Base-by-base conservation (phyloP, 2,888 invertebrate genomes). In the Cryptus armator region DNA sequence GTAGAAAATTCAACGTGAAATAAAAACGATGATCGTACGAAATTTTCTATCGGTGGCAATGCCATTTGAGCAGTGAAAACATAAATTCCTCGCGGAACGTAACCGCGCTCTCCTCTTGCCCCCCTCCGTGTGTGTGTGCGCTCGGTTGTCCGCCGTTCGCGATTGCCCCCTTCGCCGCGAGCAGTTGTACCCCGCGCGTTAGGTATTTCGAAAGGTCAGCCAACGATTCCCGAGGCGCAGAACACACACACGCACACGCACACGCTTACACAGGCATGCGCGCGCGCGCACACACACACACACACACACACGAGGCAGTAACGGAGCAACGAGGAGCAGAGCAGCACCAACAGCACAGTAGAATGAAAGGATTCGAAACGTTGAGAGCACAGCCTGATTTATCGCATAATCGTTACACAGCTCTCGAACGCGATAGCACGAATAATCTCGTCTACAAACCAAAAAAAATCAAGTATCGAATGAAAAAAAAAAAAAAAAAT, bases 201-300 rank as follows among this genome's bases (percentile, higher is more conserved):
- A 80, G 85, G 83, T 86, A 86, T 87, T 87, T 87, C 88, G 87
- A 88, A 88, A 88, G 88, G 88, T 88, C 88, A 88, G 83, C 85
- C 85, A 85, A 85, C 86, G 76, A 88, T 84, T 88, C 81, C n/a
- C 79, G 82, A 77, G 84, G 78, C 84, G 85, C 84, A 87, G 86
- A 86, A 87, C 70, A 66, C n/a, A 71, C 59, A 66, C 14, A 72
- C 46, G 44, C 12, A 72, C n/a, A 9, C 29, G 59, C 1, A 29
- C 46, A 44, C 56, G 44, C 44, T 19, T 4, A 44, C 62, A 81
- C 62, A 44, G 48, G 43, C 66, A 68, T 9, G 7, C 37, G 6
- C 9, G 19, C 53, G 7, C 19, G 7, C n/a, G 66, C 43, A 66
- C 12, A 72, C 37, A 53, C 14, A 74, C 19, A 66, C 43, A 66